These are phyloP conservation scores for Laticauda colubrina DNA, from an alignment of 2,113 vertebrate species.

Conservation along the genomic window DNA sequence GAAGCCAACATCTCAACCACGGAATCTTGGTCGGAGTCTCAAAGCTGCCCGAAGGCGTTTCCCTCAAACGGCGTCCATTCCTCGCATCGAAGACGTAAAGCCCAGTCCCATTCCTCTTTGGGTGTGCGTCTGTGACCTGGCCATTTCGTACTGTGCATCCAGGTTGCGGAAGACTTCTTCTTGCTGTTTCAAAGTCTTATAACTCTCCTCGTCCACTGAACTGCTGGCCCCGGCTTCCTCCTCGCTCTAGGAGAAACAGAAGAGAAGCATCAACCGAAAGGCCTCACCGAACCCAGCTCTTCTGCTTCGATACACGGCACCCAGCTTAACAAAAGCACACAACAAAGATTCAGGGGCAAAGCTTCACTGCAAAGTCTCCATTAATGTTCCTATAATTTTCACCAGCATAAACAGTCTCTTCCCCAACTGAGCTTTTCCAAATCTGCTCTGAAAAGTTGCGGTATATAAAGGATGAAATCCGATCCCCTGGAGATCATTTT, in stretches of 20 bases:
- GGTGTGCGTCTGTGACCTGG: constrained; percentile 95
- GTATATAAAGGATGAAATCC: no score
- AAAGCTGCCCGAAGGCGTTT: constrained; percentile 50
- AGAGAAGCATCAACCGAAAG: background rate
- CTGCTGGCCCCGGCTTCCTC: constrained; percentile 87
- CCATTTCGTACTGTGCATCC: constrained; percentile 98
- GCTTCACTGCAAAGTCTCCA: background rate
- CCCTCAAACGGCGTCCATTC: constrained; percentile 91
- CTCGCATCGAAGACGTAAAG: constrained; percentile 89
- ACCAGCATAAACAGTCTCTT: background rate
- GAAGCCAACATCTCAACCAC: constrained; percentile 74
- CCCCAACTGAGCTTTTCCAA: background rate
- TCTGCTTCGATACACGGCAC: background rate
- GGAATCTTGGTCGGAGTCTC: constrained; percentile 68
- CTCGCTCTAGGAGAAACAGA: constrained; percentile 72
- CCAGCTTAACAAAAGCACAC: background rate
- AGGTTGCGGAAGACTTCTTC: constrained; percentile 97
- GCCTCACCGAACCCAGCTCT: no score
- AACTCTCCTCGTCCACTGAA: constrained; percentile 85
- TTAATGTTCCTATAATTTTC: background rate
- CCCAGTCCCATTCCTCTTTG: constrained; percentile 99
- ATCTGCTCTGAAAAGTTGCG: background rate
- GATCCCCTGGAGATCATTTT: background rate
- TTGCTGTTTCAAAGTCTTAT: constrained; percentile 94
- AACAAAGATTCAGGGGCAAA: background rate